A percentile compares a stretch with the other conserved stretches of the same genome.
Conservation (phyloP, 1,140 invertebrate species). For the Megathymus violae region DNA sequence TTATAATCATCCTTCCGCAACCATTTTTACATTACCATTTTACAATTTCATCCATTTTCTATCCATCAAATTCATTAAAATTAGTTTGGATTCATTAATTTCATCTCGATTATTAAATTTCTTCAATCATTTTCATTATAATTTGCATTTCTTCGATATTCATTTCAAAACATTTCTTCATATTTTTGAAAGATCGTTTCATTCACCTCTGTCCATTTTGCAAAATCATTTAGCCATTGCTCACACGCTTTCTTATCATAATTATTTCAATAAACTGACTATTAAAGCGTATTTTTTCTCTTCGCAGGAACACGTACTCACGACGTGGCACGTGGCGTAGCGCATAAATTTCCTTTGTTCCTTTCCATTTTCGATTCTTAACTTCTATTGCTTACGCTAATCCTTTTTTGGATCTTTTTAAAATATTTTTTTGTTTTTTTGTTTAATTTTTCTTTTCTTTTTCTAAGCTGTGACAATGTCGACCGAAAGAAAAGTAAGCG, state of each 20-base stretch:
- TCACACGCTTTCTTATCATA: neutral
- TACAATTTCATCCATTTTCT: neutral
- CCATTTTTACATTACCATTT: neutral
- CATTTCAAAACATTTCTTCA: neutral
- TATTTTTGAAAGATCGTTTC: neutral
- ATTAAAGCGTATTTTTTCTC: neutral
- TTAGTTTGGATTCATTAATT: neutral
- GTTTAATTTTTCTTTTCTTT: neutral
- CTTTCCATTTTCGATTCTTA: neutral
- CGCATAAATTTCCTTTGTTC: neutral
- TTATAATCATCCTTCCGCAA: neutral
- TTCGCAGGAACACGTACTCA: neutral
- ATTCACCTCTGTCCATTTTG: neutral
- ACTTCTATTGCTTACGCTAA: neutral
- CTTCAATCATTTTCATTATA: neutral
- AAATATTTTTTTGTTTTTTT: neutral
- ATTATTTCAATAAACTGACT: neutral
- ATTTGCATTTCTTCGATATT: neutral
- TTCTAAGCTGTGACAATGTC: constrained; percentile 2
- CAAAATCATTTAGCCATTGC: neutral
- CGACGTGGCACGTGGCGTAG: neutral
- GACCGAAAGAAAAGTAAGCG: neutral
- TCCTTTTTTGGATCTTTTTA: neutral
- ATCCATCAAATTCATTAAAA: neutral
- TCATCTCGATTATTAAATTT: neutral